These are phyloP conservation scores for Paradisaea rubra DNA, from an alignment of 2,113 vertebrate species.

Conservation along the genomic window DNA sequence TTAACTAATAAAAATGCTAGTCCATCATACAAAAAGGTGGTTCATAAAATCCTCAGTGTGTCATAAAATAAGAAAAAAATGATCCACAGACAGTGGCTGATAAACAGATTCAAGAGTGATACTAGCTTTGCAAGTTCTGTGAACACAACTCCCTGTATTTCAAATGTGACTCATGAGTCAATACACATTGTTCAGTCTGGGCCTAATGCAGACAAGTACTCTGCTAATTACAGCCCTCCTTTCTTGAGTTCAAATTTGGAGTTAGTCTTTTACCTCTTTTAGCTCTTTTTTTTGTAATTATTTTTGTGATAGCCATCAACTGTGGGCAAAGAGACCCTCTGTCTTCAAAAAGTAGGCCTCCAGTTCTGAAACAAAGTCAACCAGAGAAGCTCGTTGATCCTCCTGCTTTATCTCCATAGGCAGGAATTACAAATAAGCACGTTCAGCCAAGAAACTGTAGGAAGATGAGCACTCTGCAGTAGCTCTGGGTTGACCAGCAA, in stretches of 20 bases:
- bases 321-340: background rate
- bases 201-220: background rate
- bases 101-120: background rate
- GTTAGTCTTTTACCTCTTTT: background rate
- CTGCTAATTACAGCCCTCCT: background rate
- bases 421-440: background rate
- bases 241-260: background rate
- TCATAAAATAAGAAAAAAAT: background rate
- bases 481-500: background rate
- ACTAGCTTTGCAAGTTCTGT: background rate
- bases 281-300: too few species aligned
- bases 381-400: background rate
- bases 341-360: background rate
- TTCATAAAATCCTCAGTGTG: background rate
- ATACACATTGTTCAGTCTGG: background rate
- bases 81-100: background rate
- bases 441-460: background rate
- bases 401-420: background rate
- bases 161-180: background rate
- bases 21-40: background rate
- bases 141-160: background rate
- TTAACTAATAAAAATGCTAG: background rate
- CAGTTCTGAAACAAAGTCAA: background rate
- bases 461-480: background rate
- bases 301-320: background rate